Evolutionary conservation across 2,113 vertebrate genomes (phyloP).

Genomic region (Tenrec ecaudatus): DNA sequence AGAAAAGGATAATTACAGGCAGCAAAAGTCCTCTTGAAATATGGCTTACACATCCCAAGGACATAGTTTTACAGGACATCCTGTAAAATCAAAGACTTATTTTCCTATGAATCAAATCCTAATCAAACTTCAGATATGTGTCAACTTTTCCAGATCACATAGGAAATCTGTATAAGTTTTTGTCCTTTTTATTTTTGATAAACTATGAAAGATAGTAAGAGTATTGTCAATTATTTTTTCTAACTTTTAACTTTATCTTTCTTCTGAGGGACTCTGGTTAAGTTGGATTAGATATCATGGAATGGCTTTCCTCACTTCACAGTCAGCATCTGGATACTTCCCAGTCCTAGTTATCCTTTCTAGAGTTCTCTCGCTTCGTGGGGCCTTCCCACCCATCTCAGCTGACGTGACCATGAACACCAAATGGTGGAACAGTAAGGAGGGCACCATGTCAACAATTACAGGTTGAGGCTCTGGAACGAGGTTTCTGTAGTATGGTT

Average conservation of each 20-base stretch:
- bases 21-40: conserved; percentile 34
- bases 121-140: background rate
- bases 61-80: background rate
- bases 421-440: background rate
- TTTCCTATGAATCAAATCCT: background rate
- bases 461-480: background rate
- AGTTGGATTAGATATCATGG: background rate
- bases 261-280: background rate
- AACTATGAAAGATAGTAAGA: background rate
- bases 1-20: background rate
- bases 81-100: background rate
- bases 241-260: background rate
- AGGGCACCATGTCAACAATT: background rate
- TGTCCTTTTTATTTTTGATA: background rate
- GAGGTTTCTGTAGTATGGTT: background rate
- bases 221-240: background rate
- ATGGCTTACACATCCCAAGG: background rate
- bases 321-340: background rate
- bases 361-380: background rate
- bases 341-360: background rate
- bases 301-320: background rate
- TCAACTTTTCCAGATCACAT: conserved; percentile 25
- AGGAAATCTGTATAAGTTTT: background rate
- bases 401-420: background rate
- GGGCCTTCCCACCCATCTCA: background rate